Percentiles rank a stretch among this genome's conserved stretches.
Conservation (phyloP, 2,113 vertebrate species). For the Glaucomys volans region DNA sequence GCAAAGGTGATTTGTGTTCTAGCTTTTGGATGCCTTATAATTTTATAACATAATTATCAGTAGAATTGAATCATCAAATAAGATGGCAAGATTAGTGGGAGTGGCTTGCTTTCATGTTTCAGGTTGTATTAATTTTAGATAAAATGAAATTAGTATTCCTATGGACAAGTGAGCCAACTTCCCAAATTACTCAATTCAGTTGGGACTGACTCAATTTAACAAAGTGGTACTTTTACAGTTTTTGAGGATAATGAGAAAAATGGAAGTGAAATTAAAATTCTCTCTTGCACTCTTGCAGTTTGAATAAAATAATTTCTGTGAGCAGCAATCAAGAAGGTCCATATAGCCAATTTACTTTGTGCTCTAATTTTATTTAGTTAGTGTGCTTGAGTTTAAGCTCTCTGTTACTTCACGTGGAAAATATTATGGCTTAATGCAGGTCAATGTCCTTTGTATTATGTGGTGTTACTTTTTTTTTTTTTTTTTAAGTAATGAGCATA, state of each 20-base stretch:
- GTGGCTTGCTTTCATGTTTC: slow-evolving; percentile 47
- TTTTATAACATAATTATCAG: slow-evolving; percentile 51
- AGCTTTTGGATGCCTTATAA: slow-evolving; percentile 17
- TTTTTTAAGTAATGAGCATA: background rate
- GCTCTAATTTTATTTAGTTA: slow-evolving; percentile 40
- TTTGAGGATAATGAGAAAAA: slow-evolving; percentile 72
- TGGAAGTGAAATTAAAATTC: slow-evolving; percentile 67
- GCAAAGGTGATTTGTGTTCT: slow-evolving; percentile 30
- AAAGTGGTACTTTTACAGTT: slow-evolving; percentile 65
- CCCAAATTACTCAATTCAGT: slow-evolving; percentile 63
- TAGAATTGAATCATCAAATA: slow-evolving; percentile 59
- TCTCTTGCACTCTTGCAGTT: background rate
- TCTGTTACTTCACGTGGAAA: slow-evolving; percentile 9
- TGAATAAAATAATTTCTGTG: slow-evolving; percentile 57
- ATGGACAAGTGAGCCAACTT: slow-evolving; percentile 54
- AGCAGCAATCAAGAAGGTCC: slow-evolving; percentile 46
- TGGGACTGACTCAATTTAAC: slow-evolving; percentile 68
- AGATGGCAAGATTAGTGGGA: background rate
- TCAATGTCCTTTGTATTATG: background rate
- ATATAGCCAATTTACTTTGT: background rate
- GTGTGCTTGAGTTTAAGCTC: background rate
- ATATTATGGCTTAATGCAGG: background rate
- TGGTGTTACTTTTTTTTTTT: background rate
- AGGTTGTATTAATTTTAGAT: slow-evolving; percentile 73
- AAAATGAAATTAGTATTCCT: slow-evolving; percentile 71